These are phyloP conservation scores for Corythucha ciliata DNA, from an alignment of 2,888 invertebrate genomes.

Conservation along the genomic window DNA sequence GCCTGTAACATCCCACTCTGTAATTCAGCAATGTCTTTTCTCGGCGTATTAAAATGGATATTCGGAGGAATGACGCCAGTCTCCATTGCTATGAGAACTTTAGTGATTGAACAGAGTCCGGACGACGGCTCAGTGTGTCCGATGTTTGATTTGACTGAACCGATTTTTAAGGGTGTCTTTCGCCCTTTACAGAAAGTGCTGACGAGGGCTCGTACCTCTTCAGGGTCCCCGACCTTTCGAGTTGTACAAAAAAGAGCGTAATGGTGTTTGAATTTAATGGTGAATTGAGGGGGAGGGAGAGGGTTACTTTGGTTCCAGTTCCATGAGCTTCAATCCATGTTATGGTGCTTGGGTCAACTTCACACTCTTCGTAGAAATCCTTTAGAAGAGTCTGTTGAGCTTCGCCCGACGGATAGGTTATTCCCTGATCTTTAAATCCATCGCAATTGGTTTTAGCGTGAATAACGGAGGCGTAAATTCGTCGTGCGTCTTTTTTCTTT, in stretches of 20 bases:
- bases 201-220: conserved; percentile 76
- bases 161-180: conserved; percentile 68
- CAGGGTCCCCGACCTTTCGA: conserved; percentile 71
- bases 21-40: conserved; percentile 44
- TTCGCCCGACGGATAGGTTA: conserved; percentile 57
- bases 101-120: conserved; percentile 71
- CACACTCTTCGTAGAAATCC: conserved; percentile 51
- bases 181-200: conserved; percentile 66
- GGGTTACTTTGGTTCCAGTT: conserved; percentile 55
- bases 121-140: conserved; percentile 87
- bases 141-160: conserved; percentile 88
- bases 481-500: conserved; percentile 51
- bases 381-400: conserved; percentile 40
- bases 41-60: conserved; percentile 61
- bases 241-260: background rate
- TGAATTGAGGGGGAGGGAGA: background rate
- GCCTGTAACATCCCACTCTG: background rate
- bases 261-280: background rate
- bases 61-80: conserved; percentile 74
- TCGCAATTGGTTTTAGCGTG: conserved; percentile 75
- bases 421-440: conserved; percentile 62
- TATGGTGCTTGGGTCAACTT: conserved; percentile 57
- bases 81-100: conserved; percentile 74
- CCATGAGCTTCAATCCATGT: conserved; percentile 78
- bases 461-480: conserved; percentile 56